phyloP scores from a whole-genome alignment of 2,113 vertebrate species.

The Suncus etruscus region DNA sequence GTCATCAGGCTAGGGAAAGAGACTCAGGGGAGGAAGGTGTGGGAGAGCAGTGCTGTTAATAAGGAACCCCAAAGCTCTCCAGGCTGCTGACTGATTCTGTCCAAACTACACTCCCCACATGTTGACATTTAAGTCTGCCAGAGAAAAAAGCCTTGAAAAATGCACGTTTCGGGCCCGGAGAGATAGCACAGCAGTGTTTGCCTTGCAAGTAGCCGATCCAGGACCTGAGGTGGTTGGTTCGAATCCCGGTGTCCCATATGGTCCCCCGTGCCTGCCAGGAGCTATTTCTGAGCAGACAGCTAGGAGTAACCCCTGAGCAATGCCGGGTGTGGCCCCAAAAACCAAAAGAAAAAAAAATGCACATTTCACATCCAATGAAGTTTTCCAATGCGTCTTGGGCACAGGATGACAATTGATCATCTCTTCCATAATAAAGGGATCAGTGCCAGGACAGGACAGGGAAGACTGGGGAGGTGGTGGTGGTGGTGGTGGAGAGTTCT shows the following conservation, averaged over 20 bases:
- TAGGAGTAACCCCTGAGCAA: too few relatives aligned
- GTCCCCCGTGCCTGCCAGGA: too few relatives aligned
- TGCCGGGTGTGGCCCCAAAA: too few relatives aligned
- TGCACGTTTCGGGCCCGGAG: too few relatives aligned
- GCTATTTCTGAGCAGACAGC: too few relatives aligned
- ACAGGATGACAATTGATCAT: neutral
- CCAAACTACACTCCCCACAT: neutral
- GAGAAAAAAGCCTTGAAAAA: conserved; percentile 43
- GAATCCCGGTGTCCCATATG: too few relatives aligned
- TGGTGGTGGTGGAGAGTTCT: neutral
- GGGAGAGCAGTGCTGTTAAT: neutral
- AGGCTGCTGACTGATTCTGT: neutral
- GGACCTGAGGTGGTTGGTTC: too few relatives aligned
- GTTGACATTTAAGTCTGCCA: conserved; percentile 24
- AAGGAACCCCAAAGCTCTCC: fast-evolving
- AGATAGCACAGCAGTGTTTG: too few relatives aligned
- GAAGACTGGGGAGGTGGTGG: too few relatives aligned
- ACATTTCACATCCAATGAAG: neutral
- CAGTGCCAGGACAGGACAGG: neutral
- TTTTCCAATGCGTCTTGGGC: neutral
- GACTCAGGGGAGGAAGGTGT: neutral
- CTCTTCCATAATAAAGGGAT: neutral
- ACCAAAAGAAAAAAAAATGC: too few relatives aligned
- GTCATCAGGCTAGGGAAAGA: neutral
- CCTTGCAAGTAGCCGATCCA: too few relatives aligned